Conservation (phyloP, 2,113 vertebrate species). For the Manacus vitellinus region DNA sequence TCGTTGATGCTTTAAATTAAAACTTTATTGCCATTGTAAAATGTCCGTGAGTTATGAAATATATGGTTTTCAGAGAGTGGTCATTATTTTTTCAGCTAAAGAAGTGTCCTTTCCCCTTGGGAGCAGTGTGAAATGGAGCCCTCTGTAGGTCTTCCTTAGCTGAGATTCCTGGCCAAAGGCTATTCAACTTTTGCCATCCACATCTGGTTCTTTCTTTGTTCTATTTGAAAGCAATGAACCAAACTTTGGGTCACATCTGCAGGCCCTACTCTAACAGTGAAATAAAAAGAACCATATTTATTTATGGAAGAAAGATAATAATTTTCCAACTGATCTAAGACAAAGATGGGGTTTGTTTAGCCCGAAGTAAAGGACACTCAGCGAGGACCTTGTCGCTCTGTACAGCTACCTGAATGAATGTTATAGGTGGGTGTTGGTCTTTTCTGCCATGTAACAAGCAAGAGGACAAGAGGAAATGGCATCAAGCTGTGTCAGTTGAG, state of each 20-base stretch:
- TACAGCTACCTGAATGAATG: neutral
- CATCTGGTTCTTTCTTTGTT: neutral
- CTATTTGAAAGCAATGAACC: neutral
- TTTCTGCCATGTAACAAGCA: neutral
- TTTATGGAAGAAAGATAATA: neutral
- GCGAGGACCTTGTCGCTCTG: neutral
- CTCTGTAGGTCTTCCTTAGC: neutral
- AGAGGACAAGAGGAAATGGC: neutral
- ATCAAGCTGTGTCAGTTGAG: neutral
- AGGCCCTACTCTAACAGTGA: neutral
- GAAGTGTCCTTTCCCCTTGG: constrained; percentile 1
- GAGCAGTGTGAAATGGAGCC: neutral
- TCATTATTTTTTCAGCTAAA: constrained; percentile 21
- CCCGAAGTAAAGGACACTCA: neutral
- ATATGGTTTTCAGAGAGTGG: neutral
- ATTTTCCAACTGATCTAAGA: neutral
- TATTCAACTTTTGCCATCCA: neutral
- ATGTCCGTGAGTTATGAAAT: constrained; percentile 14
- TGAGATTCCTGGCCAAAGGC: neutral
- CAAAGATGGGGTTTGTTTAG: neutral
- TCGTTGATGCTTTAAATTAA: constrained; percentile 61
- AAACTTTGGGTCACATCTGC: neutral
- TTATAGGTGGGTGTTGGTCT: neutral
- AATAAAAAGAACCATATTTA: neutral
- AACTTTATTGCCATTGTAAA: constrained; percentile 57